Conservation (phyloP, 1,140 invertebrate species). For the Drosophila truncata region DNA sequence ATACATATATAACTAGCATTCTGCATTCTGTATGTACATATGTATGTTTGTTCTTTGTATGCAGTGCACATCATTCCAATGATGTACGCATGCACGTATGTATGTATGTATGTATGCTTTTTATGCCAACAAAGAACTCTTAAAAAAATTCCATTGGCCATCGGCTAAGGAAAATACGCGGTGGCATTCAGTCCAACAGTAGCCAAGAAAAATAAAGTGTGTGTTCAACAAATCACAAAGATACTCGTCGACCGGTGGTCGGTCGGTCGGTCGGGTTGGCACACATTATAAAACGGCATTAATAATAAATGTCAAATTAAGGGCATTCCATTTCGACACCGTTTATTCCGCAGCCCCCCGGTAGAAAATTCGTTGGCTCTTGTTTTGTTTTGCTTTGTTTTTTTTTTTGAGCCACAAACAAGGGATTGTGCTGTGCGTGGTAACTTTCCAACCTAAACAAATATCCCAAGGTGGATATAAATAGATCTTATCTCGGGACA, state of each 20-base stretch:
- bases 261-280: conserved; percentile 18
- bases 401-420: background rate
- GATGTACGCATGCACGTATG: background rate
- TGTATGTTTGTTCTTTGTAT: background rate
- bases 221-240: conserved; percentile 54
- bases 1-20: no score
- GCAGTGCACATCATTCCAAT: background rate
- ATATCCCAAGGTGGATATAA: background rate
- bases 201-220: conserved; percentile 18
- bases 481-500: background rate
- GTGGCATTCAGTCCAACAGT: conserved; percentile 1
- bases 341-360: conserved; percentile 44
- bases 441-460: conserved; percentile 9
- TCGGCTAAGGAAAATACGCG: background rate
- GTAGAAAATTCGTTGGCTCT: conserved; percentile 48
- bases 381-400: no score
- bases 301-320: conserved; percentile 79
- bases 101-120: background rate
- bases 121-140: background rate
- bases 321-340: conserved; percentile 63
- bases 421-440: background rate
- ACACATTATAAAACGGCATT: conserved; percentile 68
- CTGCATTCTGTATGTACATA: background rate
- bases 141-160: conserved; percentile 8
- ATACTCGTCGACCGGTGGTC: conserved; percentile 26